Evolutionary conservation across 2,113 vertebrate species (phyloP).

Genomic region (Athene cunicularia): DNA sequence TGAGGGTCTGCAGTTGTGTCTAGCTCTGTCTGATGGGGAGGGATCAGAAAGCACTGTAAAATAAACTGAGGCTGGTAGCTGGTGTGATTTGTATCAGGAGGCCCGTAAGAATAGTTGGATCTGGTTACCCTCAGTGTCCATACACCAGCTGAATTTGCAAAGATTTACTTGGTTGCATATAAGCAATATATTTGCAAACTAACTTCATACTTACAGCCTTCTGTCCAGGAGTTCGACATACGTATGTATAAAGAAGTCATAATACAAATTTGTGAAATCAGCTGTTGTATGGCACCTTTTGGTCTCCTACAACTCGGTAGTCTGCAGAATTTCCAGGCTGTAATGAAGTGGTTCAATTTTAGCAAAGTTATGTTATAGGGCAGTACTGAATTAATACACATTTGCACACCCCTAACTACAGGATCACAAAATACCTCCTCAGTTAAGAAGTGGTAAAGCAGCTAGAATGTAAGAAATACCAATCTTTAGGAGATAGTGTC

Average conservation of each 20-base stretch:
- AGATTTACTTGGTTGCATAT: background rate
- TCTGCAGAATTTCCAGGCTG: background rate
- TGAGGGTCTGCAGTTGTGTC: background rate
- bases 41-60: background rate
- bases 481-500: background rate
- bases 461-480: background rate
- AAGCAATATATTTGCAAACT: background rate
- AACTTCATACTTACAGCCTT: background rate
- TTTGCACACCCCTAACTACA: background rate
- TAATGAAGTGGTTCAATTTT: background rate
- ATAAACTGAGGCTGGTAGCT: background rate
- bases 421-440: background rate
- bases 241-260: background rate
- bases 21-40: background rate
- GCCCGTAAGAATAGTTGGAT: background rate
- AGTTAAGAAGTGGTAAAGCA: constrained; percentile 8
- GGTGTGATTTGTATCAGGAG: background rate
- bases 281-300: background rate
- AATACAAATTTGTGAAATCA: background rate
- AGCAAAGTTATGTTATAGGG: background rate
- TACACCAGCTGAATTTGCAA: background rate
- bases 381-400: background rate
- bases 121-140: background rate
- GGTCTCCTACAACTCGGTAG: background rate
- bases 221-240: background rate